Conservation (phyloP, 37 sponge, comb jelly and placozoan genomes). For the Spongia lamella region DNA sequence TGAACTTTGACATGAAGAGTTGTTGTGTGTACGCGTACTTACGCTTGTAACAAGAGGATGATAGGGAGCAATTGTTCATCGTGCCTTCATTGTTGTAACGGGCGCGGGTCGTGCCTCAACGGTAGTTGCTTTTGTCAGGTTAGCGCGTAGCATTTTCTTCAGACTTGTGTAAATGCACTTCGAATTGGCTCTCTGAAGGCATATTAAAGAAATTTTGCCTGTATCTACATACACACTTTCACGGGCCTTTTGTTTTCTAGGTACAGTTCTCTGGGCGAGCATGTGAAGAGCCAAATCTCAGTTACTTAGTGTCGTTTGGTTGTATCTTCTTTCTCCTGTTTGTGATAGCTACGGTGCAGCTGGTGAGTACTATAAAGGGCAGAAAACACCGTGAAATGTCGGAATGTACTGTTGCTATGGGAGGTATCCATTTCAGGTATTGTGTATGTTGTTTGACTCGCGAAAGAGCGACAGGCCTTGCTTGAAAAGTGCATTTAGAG, state of each 20-base stretch:
- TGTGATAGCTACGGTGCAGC: conserved; percentile 53
- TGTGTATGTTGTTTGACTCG: conserved; percentile 55
- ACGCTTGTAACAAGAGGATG: too few relatives aligned
- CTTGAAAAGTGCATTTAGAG: conserved; percentile 58
- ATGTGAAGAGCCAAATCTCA: not conserved
- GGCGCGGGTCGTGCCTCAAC: not conserved
- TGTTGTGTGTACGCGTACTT: too few relatives aligned
- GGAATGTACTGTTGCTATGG: too few relatives aligned
- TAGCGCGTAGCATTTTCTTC: too few relatives aligned
- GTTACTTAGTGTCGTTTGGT: conserved; percentile 47
- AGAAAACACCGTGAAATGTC: too few relatives aligned
- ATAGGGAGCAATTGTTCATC: too few relatives aligned
- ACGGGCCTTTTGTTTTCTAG: conserved; percentile 1
- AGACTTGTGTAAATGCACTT: too few relatives aligned
- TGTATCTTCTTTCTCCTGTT: conserved; percentile 53
- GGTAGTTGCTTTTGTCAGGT: conserved; percentile 7
- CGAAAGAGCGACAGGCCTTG: conserved; percentile 1
- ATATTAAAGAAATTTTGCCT: not conserved
- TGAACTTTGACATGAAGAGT: too few relatives aligned
- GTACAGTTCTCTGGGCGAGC: conserved; percentile 2
- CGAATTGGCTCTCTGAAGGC: too few relatives aligned
- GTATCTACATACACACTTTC: not conserved
- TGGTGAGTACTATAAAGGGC: conserved; percentile 37
- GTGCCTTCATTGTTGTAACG: not conserved
- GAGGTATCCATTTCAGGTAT: too few relatives aligned